Evolutionary conservation across 1,140 invertebrate genomes (phyloP).

Genomic region (Macrotrachela quadricornifera): DNA sequence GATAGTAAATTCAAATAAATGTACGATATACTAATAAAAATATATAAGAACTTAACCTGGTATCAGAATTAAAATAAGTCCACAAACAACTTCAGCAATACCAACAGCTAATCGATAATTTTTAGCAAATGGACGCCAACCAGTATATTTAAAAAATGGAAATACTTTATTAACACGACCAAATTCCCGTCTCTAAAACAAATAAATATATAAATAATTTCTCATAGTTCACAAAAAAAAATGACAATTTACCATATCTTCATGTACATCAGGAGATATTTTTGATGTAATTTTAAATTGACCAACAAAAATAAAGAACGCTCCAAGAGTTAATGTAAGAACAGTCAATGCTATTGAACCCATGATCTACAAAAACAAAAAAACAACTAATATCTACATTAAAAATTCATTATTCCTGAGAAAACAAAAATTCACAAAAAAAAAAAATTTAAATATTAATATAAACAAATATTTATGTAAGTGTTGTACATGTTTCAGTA

Average conservation of each 20-base stretch:
- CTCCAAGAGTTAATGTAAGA: slow-evolving; percentile 64
- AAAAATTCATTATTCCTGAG: background rate
- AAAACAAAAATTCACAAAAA: background rate
- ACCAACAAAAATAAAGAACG: slow-evolving; percentile 86
- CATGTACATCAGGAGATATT: slow-evolving; percentile 78
- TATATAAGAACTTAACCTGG: slow-evolving; percentile 7
- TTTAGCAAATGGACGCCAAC: slow-evolving; percentile 48
- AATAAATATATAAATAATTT: slow-evolving; percentile 11
- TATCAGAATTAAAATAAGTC: slow-evolving; percentile 45
- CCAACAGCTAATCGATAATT: slow-evolving; percentile 63
- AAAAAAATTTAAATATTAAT: background rate
- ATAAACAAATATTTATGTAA: too few relatives aligned
- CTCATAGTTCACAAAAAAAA: background rate
- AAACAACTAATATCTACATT: background rate
- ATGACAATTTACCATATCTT: slow-evolving; percentile 63
- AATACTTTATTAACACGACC: slow-evolving; percentile 91
- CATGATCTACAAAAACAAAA: slow-evolving; percentile 13
- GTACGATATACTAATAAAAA: slow-evolving; percentile 47
- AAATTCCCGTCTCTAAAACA: slow-evolving; percentile 74
- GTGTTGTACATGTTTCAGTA: too few relatives aligned
- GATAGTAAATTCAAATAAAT: too few relatives aligned
- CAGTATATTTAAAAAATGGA: slow-evolving; percentile 42
- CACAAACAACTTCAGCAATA: slow-evolving; percentile 65
- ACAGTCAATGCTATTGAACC: slow-evolving; percentile 61
- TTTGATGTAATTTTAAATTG: slow-evolving; percentile 69